Base-by-base conservation (phyloP, 2,888 invertebrate species). In the Xanthia icteritia region DNA sequence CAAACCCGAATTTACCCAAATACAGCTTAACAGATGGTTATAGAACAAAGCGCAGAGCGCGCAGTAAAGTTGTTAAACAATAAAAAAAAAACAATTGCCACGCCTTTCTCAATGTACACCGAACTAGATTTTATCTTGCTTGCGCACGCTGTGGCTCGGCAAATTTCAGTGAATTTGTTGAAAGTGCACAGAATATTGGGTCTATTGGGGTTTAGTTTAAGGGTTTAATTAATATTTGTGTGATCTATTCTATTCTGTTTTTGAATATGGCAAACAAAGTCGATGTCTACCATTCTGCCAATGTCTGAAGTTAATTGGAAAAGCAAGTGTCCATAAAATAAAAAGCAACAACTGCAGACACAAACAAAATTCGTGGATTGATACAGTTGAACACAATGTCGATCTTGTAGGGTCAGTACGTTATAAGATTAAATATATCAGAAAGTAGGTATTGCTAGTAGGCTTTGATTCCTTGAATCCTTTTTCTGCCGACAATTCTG, bases 21-120 rank as follows among this genome's bases (percentile, higher is more conserved):
- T 42, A 23, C 17, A 42, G 42, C 13, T 20, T 27, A 27, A 68
- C 17, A 36, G 45, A 69, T 9, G 31, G 65, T 45, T 39, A 65
- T 75, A 69, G 79, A 80, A 75, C 51, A 69, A 75, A 75, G 9
- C 45, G 20, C 56, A 68, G 27, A 36, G n/a, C 27, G 9, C 23
- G 5, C 20, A 27, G 42, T 68, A 54, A 65, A 56, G n/a, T 39
- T 13, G 58, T 39, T 75, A 13, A 70, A 70, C 48, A 70, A 65
- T 67, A 72, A 81, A 68, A 68, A 68, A 68, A 58, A 63, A 1
- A 5, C n/a, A 74, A 77, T 81, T 39, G n/a, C 71, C 23, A 54
- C 76, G n/a, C 42, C 60, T 15, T 36, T 64, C 56, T 56, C 78
- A 56, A 8, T 51, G 64, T 54, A 31, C 15, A n/a, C 9, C 36